Conservation (phyloP, 1,140 invertebrate species). For the Halotydeus destructor region DNA sequence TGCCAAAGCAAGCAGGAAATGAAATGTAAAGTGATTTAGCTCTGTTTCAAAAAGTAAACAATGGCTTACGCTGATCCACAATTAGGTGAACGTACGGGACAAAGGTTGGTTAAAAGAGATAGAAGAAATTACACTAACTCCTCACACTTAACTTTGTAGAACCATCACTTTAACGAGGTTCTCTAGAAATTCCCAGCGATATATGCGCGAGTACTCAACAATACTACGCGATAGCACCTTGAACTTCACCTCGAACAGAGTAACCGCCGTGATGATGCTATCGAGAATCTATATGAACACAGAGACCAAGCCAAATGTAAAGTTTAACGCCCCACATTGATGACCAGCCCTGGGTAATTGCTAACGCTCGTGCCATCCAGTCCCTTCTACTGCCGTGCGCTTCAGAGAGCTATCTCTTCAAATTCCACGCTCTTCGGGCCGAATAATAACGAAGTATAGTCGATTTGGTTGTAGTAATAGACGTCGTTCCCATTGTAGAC, state of each 20-base stretch:
- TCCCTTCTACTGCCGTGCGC: constrained; percentile 29
- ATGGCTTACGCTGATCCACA: background rate
- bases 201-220: constrained; percentile 33
- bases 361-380: constrained; percentile 23
- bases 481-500: constrained; percentile 52
- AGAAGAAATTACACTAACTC: constrained; percentile 15
- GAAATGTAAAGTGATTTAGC: background rate
- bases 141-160: constrained; percentile 38
- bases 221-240: constrained; percentile 43
- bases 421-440: constrained; percentile 33
- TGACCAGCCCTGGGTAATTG: background rate
- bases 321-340: constrained; percentile 8
- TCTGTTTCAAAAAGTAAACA: background rate
- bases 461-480: constrained; percentile 40
- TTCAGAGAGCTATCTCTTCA: constrained; percentile 38
- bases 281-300: constrained; percentile 35
- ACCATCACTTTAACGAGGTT: constrained; percentile 37
- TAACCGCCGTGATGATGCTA: constrained; percentile 47
- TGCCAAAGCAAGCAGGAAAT: background rate
- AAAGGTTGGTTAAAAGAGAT: background rate
- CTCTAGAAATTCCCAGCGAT: constrained; percentile 42
- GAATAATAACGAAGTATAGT: constrained; percentile 54
- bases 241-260: constrained; percentile 48
- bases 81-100: background rate
- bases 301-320: background rate